These are phyloP conservation scores for Narcine bancroftii DNA, from an alignment of 2,113 vertebrate species.

Conservation along the genomic window DNA sequence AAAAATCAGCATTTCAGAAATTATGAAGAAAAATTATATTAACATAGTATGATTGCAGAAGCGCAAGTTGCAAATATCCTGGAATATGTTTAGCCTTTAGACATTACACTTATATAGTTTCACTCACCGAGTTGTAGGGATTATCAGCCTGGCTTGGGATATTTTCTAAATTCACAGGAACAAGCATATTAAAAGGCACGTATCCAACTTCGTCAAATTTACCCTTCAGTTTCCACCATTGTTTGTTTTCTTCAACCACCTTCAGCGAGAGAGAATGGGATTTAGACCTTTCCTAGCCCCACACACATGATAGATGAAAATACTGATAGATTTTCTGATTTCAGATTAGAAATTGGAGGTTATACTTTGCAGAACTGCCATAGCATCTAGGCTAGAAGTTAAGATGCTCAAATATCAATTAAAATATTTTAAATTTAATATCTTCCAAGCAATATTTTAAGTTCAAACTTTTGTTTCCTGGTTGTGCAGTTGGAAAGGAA, in stretches of 20 bases:
- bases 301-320: too few species aligned
- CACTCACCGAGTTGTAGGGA: conserved; percentile 42
- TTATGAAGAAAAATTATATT: neutral
- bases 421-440: too few species aligned
- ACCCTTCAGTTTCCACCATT: conserved; percentile 76
- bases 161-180: conserved; percentile 33
- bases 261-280: conserved; percentile 44
- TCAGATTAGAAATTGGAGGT: too few species aligned
- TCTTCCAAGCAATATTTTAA: too few species aligned
- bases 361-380: too few species aligned
- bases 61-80: neutral
- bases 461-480: too few species aligned
- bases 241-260: conserved; percentile 69
- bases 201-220: conserved; percentile 81
- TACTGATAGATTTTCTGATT: too few species aligned
- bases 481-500: too few species aligned
- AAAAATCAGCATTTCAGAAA: neutral
- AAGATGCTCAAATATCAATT: too few species aligned
- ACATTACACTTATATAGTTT: neutral
- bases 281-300: neutral
- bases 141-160: conserved; percentile 42
- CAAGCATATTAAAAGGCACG: conserved; percentile 80
- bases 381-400: too few species aligned
- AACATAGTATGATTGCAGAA: neutral
- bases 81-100: neutral